These are phyloP conservation scores for Phthorimaea operculella DNA, from an alignment of 1,140 invertebrate genomes.

Conservation along the genomic window DNA sequence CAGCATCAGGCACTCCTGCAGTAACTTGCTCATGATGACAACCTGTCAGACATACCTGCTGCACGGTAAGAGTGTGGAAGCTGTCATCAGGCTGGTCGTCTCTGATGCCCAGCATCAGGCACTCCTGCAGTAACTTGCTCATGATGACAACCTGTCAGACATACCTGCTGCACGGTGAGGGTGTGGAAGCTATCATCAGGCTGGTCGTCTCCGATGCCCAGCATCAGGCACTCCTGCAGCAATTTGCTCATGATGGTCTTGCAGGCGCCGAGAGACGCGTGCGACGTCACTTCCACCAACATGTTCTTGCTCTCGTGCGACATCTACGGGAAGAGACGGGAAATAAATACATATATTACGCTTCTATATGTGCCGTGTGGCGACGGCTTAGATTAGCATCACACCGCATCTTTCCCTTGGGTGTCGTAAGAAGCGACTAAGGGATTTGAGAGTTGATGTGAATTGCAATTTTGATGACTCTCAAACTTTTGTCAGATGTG, in stretches of 20 bases:
- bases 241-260: constrained; percentile 78
- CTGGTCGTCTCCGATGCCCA: constrained; percentile 61
- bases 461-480: no score
- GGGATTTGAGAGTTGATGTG: no score
- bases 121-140: constrained; percentile 74
- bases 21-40: constrained; percentile 75
- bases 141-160: constrained; percentile 66
- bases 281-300: constrained; percentile 83
- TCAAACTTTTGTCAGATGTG: no score
- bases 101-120: constrained; percentile 69
- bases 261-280: constrained; percentile 72
- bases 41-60: constrained; percentile 39
- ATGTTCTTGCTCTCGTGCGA: constrained; percentile 73
- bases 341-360: no score
- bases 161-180: constrained; percentile 52
- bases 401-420: no score
- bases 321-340: constrained; percentile 46
- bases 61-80: constrained; percentile 46
- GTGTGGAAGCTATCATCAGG: constrained; percentile 32
- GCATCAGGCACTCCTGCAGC: constrained; percentile 71
- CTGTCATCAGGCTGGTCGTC: constrained; percentile 28
- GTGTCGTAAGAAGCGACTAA: no score
- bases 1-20: constrained; percentile 72
- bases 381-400: no score
- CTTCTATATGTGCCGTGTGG: no score